A percentile compares a stretch with the other conserved stretches of the same genome.
Conservation (phyloP, 53 echinoderm and acorn worm genomes). For the Crossaster papposus region DNA sequence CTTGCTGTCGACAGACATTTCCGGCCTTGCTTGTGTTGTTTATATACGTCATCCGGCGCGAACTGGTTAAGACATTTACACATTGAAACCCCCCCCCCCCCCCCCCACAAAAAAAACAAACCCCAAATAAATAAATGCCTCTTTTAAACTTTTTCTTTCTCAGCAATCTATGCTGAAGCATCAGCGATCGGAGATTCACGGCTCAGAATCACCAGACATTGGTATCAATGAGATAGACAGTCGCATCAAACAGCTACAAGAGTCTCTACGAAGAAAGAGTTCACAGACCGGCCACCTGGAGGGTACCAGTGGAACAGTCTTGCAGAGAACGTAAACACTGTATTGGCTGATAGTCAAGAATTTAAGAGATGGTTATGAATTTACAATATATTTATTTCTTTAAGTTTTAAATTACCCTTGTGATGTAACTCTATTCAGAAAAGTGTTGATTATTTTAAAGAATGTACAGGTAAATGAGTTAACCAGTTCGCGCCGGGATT, state of each 20-base stretch:
- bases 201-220: constrained; percentile 47
- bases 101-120: neutral
- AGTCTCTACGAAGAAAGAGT: constrained; percentile 74
- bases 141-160: neutral
- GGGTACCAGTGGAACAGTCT: constrained; percentile 22
- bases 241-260: constrained; percentile 83
- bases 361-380: too few species aligned
- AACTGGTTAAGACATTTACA: too few species aligned
- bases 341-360: neutral
- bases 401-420: constrained; percentile 51
- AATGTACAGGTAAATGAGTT: too few species aligned
- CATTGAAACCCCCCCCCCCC: too few species aligned
- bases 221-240: constrained; percentile 82
- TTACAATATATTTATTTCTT: constrained; percentile 9
- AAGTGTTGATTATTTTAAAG: too few species aligned
- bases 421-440: too few species aligned
- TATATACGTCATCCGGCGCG: too few species aligned
- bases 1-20: too few species aligned
- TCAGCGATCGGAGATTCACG: constrained; percentile 55
- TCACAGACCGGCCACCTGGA: neutral
- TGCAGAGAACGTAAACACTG: neutral
- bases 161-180: constrained; percentile 77
- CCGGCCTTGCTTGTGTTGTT: too few species aligned
- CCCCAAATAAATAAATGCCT: neutral
- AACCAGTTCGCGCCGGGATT: too few species aligned